phyloP scores from a whole-genome alignment of 2,797 vertebrate genomes.

The Margarornis squamiger region DNA sequence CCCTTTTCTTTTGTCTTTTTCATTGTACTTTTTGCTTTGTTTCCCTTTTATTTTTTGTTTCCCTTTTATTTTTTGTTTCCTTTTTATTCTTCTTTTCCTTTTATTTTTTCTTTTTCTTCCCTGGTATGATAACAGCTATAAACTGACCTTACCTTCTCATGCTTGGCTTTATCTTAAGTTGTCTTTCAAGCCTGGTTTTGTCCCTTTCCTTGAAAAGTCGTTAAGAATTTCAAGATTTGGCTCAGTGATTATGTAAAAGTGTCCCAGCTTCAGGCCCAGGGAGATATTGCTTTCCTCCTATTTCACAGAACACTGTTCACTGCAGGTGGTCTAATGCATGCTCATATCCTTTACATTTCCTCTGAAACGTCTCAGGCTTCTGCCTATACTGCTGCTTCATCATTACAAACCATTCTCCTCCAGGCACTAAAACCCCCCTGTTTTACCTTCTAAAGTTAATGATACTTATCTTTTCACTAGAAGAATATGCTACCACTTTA shows the following conservation, averaged over 20 bases:
- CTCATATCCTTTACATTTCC: neutral
- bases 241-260: neutral
- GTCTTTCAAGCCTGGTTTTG: neutral
- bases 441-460: conserved; percentile 33
- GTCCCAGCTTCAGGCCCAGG: neutral
- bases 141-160: neutral
- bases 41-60: rapidly evolving
- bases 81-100: rapidly evolving
- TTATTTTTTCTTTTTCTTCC: rapidly evolving
- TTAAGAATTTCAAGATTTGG: conserved; percentile 28
- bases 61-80: rapidly evolving
- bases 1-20: rapidly evolving
- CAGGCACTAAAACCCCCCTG: neutral
- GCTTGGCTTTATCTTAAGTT: neutral
- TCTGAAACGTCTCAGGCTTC: neutral
- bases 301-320: conserved; percentile 28
- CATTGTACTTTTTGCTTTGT: rapidly evolving
- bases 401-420: conserved; percentile 7
- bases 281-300: neutral
- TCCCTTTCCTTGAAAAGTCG: conserved; percentile 12
- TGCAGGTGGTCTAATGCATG: conserved; percentile 27
- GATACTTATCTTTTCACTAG: conserved; percentile 26
- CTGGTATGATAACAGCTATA: neutral
- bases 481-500: neutral
- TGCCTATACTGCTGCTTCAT: neutral